phyloP scores from a whole-genome alignment of 2,888 invertebrate genomes.

The Euzophera pinguis region DNA sequence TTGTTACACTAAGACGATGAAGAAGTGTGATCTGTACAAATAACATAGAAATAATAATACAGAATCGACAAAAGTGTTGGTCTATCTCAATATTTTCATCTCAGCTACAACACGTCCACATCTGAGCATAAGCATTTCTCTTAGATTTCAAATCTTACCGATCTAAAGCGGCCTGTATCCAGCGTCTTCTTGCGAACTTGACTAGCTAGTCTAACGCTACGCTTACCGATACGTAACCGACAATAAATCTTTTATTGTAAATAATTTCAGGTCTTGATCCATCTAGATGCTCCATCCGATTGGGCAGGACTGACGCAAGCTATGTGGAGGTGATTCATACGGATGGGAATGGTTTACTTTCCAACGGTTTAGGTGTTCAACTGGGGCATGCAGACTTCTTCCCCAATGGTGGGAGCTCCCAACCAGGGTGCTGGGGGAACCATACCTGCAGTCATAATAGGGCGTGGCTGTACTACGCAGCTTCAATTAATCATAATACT shows the following conservation, averaged over 20 bases:
- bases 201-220: too few species aligned
- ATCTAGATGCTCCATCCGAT: conserved; percentile 29
- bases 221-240: too few species aligned
- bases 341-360: conserved; percentile 36
- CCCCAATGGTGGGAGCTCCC: conserved; percentile 90
- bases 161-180: too few species aligned
- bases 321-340: conserved; percentile 64
- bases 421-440: conserved; percentile 51
- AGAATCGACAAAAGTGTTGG: too few species aligned
- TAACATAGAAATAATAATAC: too few species aligned
- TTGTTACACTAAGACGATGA: too few species aligned
- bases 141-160: too few species aligned
- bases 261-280: conserved; percentile 46
- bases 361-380: conserved; percentile 83
- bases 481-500: conserved; percentile 31
- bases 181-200: too few species aligned
- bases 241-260: background rate
- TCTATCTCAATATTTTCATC: too few species aligned
- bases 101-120: too few species aligned
- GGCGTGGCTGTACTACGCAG: conserved; percentile 47
- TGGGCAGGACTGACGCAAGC: conserved; percentile 38
- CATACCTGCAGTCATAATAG: conserved; percentile 47
- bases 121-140: too few species aligned
- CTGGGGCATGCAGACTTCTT: conserved; percentile 93
- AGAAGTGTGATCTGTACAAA: too few species aligned